Base-by-base conservation (phyloP, 2,797 vertebrate genomes). In the Crenichthys baileyi region DNA sequence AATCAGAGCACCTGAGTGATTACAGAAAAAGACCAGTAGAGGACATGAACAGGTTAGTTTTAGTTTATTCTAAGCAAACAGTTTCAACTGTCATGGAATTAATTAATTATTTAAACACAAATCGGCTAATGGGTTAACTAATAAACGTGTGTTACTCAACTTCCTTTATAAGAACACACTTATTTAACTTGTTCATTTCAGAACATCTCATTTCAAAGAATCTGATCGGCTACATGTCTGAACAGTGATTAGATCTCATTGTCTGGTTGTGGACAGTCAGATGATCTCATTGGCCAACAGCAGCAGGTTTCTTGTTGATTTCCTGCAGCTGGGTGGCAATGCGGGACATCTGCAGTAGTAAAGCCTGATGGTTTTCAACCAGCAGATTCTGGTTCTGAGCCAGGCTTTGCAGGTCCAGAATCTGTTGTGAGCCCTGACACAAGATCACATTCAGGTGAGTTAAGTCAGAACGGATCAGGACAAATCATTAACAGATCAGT, bases 311-410 rank as follows among this genome's bases (percentile, higher is more conserved):
- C 80, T 77, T 91, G 75, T 22, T 46, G 18, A 81, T 6, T 0
- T 92, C 90, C n/a, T 92, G 90, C 67, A 93, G 79, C 2, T 83
- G 55, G 39, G 84, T 86, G 68, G 87, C 72, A 0, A 95, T 94
- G 13, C 94, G 92, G 0, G 95, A 96, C 0, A 88, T 90, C 84
- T 95, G 95, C 79, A 95, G 91, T 58, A 96, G 90, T n/a, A 95
- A 79, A 1, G 95, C 94, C 88, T 96, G 95, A 26, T 95, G 92
- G 85, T 95, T 95, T 81, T 96, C 94, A 29, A 95, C 90, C 44
- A 95, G 84, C 3, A 96, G 91, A 73, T 90, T 93, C 91, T 94
- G 95, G 29, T 94, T 93, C 12, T 92, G 90, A 26, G 91, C 92
- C 83, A 94, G 15, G 15, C 84, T 94, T 85, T 94, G 90, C 26